Evolutionary conservation across 2,797 vertebrate genomes (phyloP).

Genomic region (Leuciscus waleckii): DNA sequence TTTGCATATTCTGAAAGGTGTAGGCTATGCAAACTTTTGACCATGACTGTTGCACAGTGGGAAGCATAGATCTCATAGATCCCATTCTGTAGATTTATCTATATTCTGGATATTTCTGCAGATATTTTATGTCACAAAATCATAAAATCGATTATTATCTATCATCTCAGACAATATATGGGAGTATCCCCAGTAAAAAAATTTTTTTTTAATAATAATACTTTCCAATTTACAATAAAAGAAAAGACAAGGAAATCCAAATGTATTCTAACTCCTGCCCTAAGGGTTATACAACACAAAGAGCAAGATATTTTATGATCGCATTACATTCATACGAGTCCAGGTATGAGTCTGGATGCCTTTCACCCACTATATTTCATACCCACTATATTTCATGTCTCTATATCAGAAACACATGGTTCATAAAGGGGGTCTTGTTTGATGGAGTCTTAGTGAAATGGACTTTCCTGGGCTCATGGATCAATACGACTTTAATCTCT

Average conservation of each 20-base stretch:
- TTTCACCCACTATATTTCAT: constrained; percentile 42
- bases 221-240: background rate
- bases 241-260: constrained; percentile 6
- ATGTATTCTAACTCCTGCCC: constrained; percentile 16
- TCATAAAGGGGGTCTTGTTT: constrained; percentile 70
- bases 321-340: constrained; percentile 36
- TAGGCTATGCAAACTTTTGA: no score
- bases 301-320: constrained; percentile 29
- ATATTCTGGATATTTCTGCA: no score
- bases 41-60: no score
- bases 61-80: no score
- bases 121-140: no score
- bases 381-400: constrained; percentile 59
- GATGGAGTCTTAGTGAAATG: constrained; percentile 80
- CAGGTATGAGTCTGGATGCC: constrained; percentile 19
- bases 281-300: constrained; percentile 2
- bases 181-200: background rate
- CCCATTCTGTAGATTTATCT: no score
- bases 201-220: no score
- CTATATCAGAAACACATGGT: constrained; percentile 66
- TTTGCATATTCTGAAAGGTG: no score
- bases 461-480: constrained; percentile 73
- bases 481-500: constrained; percentile 80
- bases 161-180: background rate
- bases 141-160: background rate